Evolutionary conservation across 2,113 vertebrate genomes (phyloP).

Genomic region (Actenoides hombroni): DNA sequence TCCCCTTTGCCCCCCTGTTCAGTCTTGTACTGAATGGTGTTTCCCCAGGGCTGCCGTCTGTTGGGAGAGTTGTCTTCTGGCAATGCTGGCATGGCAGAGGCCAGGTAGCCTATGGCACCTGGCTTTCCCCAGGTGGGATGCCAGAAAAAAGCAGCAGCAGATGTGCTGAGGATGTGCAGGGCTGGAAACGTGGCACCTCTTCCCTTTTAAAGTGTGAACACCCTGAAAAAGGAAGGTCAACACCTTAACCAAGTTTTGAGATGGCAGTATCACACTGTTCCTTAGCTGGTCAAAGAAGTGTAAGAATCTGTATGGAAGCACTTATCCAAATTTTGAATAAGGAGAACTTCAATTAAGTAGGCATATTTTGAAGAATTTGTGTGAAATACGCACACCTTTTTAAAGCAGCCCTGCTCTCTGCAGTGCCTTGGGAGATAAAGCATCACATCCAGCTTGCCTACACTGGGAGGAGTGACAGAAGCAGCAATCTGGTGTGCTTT

Average conservation of each 20-base stretch:
- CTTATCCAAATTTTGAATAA: neutral
- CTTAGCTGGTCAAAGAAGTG: neutral
- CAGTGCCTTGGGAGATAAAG: neutral
- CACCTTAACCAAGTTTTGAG: neutral
- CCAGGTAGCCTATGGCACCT: neutral
- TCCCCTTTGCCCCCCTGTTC: neutral
- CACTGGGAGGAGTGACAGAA: neutral
- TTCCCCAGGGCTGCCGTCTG: accelerated
- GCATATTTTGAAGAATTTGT: neutral
- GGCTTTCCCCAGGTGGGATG: neutral
- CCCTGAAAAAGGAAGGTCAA: neutral
- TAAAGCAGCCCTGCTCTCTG: neutral
- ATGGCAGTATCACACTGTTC: neutral
- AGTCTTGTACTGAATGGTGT: neutral
- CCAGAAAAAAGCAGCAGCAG: neutral
- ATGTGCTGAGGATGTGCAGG: accelerated
- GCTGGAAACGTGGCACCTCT: neutral
- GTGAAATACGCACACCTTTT: neutral
- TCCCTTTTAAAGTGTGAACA: neutral
- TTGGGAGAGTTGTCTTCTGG: accelerated
- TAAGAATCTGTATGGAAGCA: neutral
- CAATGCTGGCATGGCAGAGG: neutral
- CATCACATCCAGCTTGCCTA: neutral
- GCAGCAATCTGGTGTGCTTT: accelerated
- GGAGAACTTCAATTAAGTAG: neutral